Evolutionary conservation across 2,888 invertebrate species (phyloP).

Genomic region (Mimumesa dahlbomi): DNA sequence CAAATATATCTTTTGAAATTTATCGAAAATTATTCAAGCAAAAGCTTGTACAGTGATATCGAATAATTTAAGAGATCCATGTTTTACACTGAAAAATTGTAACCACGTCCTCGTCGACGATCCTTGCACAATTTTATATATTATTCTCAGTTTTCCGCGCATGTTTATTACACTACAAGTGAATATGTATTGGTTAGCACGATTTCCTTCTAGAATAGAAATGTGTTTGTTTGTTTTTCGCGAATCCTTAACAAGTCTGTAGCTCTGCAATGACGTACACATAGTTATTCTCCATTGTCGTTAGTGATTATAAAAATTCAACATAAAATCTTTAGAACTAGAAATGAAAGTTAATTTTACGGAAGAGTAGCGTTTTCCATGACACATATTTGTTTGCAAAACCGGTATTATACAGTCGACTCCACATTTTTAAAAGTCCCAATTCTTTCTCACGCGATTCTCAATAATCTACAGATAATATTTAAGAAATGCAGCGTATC

Average conservation of each 20-base stretch:
- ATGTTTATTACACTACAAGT: not conserved
- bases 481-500: no score
- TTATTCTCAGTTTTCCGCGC: slow-evolving; percentile 21
- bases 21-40: no score
- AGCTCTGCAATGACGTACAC: slow-evolving; percentile 17
- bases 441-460: not conserved
- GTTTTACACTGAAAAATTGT: no score
- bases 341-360: slow-evolving; percentile 26
- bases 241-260: slow-evolving; percentile 6
- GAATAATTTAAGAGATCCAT: no score
- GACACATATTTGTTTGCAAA: not conserved
- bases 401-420: no score
- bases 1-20: no score
- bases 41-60: no score
- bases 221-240: slow-evolving; percentile 1
- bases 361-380: slow-evolving; percentile 24
- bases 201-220: slow-evolving; percentile 18
- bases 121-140: no score
- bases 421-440: no score
- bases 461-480: no score
- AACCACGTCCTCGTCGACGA: no score
- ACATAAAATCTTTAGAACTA: slow-evolving; percentile 31
- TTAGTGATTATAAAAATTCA: slow-evolving; percentile 2
- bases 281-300: slow-evolving; percentile 9
- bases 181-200: slow-evolving; percentile 24